phyloP scores from a whole-genome alignment of 2,888 invertebrate genomes.

The Tribolium freemani region DNA sequence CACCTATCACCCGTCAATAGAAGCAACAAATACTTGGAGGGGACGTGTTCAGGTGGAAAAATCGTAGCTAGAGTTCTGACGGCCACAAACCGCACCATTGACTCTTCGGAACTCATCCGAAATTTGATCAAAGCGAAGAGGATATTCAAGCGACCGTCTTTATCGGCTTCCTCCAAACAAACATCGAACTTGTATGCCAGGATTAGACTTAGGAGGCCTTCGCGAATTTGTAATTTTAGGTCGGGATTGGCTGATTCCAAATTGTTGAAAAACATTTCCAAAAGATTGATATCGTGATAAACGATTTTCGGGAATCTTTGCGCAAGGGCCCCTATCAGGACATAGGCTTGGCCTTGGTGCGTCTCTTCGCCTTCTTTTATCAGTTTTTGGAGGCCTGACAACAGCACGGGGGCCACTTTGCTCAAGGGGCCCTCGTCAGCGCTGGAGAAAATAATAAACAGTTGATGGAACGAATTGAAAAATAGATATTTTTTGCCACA shows the following conservation, averaged over 20 bases:
- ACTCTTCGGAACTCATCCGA: conserved; percentile 82
- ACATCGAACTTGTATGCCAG: conserved; percentile 63
- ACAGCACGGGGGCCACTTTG: conserved; percentile 79
- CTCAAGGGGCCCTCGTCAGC: conserved; percentile 74
- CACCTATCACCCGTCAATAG: conserved; percentile 88
- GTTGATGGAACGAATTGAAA: too few relatives aligned
- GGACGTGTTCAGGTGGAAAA: conserved; percentile 85
- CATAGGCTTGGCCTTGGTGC: conserved; percentile 80
- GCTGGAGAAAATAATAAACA: background rate
- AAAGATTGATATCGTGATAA: conserved; percentile 75
- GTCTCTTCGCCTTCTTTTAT: conserved; percentile 76
- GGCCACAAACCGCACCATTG: conserved; percentile 86
- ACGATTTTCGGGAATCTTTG: conserved; percentile 75
- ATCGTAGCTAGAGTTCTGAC: conserved; percentile 86
- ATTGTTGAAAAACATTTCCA: conserved; percentile 71
- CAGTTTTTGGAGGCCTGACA: conserved; percentile 81
- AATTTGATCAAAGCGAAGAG: conserved; percentile 76
- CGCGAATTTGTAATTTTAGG: conserved; percentile 64
- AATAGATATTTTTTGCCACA: too few relatives aligned
- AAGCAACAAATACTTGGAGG: conserved; percentile 85
- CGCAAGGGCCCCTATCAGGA: conserved; percentile 79
- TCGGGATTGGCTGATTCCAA: conserved; percentile 67
- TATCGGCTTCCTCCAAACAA: conserved; percentile 60
- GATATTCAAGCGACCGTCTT: conserved; percentile 63
- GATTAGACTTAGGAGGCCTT: conserved; percentile 64